phyloP scores from a whole-genome alignment of 2,797 vertebrate genomes.

The Falco cherrug region DNA sequence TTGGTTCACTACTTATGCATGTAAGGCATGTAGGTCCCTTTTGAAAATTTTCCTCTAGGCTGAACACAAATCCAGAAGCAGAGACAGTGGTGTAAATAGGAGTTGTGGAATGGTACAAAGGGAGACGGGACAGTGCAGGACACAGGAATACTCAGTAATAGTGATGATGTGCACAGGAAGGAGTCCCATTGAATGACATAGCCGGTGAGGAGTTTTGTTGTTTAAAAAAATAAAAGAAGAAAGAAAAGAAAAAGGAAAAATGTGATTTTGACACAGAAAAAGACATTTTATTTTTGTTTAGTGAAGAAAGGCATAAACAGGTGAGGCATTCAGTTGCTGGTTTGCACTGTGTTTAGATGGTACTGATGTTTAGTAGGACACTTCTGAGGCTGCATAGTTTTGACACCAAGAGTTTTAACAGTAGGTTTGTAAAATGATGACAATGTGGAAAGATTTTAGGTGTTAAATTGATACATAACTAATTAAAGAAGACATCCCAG shows the following conservation, averaged over 20 bases:
- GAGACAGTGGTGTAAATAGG: neutral
- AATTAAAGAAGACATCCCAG: neutral
- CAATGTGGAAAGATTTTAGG: neutral
- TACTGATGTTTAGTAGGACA: neutral
- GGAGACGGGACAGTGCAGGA: neutral
- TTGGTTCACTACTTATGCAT: neutral
- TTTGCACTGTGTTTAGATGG: neutral
- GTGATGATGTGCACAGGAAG: neutral
- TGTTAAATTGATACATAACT: neutral
- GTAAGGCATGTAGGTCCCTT: neutral
- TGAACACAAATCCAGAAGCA: neutral
- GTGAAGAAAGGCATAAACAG: neutral
- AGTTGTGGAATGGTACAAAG: neutral
- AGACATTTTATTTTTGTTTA: neutral
- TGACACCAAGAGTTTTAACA: neutral
- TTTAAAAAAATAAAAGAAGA: neutral
- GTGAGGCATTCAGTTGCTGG: neutral
- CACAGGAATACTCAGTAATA: neutral
- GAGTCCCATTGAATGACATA: neutral
- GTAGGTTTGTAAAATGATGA: neutral
- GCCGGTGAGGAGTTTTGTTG: neutral
- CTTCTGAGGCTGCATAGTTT: neutral
- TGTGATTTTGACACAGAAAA: neutral
- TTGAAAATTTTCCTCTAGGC: neutral
- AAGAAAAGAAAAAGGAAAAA: neutral